phyloP scores from a whole-genome alignment of 2,888 invertebrate genomes.

The Drosophila vallismaia region DNA sequence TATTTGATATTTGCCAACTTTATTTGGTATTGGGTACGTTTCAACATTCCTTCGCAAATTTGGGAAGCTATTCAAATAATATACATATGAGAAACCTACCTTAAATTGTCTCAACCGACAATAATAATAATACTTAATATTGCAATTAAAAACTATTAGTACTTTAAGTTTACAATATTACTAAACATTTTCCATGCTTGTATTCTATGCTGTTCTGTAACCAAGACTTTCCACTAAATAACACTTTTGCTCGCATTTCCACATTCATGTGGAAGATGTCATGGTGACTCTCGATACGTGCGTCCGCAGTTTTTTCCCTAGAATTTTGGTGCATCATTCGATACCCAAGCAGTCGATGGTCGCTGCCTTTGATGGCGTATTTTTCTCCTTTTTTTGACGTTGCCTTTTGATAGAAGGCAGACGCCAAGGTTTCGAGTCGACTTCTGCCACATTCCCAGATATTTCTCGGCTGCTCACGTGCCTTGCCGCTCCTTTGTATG shows the following conservation, averaged over 20 bases:
- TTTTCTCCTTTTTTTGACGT: conserved; percentile 15
- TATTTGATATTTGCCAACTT: conserved; percentile 14
- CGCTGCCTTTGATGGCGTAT: conserved; percentile 13
- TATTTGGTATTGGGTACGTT: background rate
- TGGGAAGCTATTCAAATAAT: too few relatives aligned
- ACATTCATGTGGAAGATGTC: conserved; percentile 14
- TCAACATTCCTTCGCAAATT: too few relatives aligned
- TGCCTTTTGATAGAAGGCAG: conserved; percentile 16
- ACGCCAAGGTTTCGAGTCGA: conserved; percentile 27
- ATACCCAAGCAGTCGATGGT: conserved; percentile 40
- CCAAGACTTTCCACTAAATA: background rate
- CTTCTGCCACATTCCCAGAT: conserved; percentile 26
- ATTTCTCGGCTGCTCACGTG: conserved; percentile 59
- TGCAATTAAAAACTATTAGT: background rate
- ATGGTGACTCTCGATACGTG: conserved; percentile 17
- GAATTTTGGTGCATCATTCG: conserved; percentile 10
- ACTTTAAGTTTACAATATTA: too few relatives aligned
- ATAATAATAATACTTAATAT: too few relatives aligned
- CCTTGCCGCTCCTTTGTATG: conserved; percentile 71
- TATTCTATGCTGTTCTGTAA: background rate
- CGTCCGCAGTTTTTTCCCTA: conserved; percentile 24
- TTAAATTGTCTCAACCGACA: too few relatives aligned
- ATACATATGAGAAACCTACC: too few relatives aligned
- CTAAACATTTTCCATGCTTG: background rate
- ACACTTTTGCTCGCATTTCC: conserved; percentile 3